A percentile compares a stretch with the other conserved stretches of the same genome.
Evolutionary conservation across 2,797 vertebrate species (phyloP).

Genomic region (Lemur catta): DNA sequence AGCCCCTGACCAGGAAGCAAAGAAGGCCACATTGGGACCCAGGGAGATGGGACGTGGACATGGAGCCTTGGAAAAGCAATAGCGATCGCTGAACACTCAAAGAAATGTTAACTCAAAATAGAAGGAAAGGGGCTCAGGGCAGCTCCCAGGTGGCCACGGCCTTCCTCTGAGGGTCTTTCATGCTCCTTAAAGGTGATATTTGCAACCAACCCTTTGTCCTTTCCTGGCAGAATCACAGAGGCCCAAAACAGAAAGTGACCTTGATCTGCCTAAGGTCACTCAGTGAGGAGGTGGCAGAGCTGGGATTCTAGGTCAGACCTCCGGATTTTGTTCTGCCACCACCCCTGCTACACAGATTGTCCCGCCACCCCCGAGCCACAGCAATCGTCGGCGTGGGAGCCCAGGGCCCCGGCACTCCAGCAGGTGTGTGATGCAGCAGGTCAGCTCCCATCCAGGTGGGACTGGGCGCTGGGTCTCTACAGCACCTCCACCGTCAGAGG

Average conservation of each 20-base stretch:
- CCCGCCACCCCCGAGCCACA: no score
- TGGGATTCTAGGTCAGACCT: background rate
- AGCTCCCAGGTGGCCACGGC: background rate
- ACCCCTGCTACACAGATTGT: background rate
- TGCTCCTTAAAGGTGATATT: background rate
- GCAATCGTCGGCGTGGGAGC: accelerated
- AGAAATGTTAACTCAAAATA: background rate
- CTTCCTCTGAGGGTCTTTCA: background rate
- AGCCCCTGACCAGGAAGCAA: background rate
- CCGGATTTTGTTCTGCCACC: background rate
- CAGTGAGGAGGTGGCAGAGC: background rate
- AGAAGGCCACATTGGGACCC: background rate
- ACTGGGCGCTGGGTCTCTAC: background rate
- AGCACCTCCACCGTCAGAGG: background rate
- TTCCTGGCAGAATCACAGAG: background rate
- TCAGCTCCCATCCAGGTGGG: background rate
- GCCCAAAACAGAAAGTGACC: background rate
- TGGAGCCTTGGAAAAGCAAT: background rate
- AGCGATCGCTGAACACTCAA: background rate
- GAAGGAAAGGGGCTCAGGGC: background rate
- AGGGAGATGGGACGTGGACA: background rate
- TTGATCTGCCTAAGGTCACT: background rate
- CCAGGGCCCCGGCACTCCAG: background rate
- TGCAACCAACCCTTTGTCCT: background rate
- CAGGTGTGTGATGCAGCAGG: background rate